Percentiles rank a stretch among this genome's conserved stretches.
phyloP scores from a whole-genome alignment of 1,140 invertebrate species.

The Samia ricini region DNA sequence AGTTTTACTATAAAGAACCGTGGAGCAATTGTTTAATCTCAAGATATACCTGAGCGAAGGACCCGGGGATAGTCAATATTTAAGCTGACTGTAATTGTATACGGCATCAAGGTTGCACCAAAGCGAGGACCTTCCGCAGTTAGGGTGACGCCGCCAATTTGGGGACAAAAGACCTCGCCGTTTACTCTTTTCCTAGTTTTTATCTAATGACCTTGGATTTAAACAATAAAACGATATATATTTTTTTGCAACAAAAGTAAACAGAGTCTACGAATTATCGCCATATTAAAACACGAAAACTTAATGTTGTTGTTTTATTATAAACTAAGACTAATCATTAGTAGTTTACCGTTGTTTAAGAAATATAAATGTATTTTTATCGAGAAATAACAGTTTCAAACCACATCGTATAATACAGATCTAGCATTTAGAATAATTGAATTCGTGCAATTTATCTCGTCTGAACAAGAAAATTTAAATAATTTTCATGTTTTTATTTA shows the following conservation, averaged over 20 bases:
- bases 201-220: constrained; percentile 50
- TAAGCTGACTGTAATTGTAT: not conserved
- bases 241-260: constrained; percentile 8
- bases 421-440: too few species aligned
- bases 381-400: too few species aligned
- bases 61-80: not conserved
- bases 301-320: not conserved
- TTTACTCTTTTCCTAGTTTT: constrained; percentile 63
- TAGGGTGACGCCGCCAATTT: constrained; percentile 44
- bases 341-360: too few species aligned
- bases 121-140: constrained; percentile 49
- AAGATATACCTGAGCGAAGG: not conserved
- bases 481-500: too few species aligned
- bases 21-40: not conserved
- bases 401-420: too few species aligned
- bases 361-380: too few species aligned
- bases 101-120: constrained; percentile 33
- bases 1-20: not conserved
- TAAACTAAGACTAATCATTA: not conserved
- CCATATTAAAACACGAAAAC: constrained; percentile 1
- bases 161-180: constrained; percentile 54
- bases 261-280: not conserved
- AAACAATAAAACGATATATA: constrained; percentile 27
- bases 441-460: too few species aligned
- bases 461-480: too few species aligned